Evolutionary conservation across 2,113 vertebrate species (phyloP).

Genomic region (Mirza zaza): DNA sequence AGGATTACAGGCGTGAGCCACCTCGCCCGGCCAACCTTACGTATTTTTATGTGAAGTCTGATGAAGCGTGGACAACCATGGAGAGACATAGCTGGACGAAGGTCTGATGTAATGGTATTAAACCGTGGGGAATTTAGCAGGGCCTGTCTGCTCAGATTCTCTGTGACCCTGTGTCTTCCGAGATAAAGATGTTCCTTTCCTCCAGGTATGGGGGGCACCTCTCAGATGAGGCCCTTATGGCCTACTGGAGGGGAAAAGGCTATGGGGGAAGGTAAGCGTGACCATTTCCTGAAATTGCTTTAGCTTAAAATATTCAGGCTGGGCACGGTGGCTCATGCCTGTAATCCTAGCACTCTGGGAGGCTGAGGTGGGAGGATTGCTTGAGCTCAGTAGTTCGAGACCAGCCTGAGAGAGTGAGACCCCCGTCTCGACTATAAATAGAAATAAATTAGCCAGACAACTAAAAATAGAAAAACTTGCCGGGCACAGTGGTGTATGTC

Average conservation of each 20-base stretch:
- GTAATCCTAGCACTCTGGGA: no score
- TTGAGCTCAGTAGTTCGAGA: no score
- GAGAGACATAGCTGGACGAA: background rate
- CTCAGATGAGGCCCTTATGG: background rate
- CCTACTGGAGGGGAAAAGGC: background rate
- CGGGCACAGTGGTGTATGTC: no score
- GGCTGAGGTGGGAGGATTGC: no score
- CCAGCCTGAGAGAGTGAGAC: no score
- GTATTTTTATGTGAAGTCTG: background rate
- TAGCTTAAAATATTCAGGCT: background rate
- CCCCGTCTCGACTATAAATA: no score
- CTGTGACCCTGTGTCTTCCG: background rate
- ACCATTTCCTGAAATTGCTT: background rate
- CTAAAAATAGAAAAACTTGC: no score
- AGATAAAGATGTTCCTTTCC: background rate
- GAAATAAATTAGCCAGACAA: no score
- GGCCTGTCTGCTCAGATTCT: background rate
- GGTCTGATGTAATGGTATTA: background rate
- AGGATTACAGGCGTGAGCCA: no score
- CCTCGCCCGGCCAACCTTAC: no score
- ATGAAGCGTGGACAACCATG: background rate
- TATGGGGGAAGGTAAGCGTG: background rate
- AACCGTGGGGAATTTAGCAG: background rate
- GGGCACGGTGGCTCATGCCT: no score
- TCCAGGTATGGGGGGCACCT: background rate